Base-by-base conservation (phyloP, 1,140 invertebrate species). In the Meteorus sp. region DNA sequence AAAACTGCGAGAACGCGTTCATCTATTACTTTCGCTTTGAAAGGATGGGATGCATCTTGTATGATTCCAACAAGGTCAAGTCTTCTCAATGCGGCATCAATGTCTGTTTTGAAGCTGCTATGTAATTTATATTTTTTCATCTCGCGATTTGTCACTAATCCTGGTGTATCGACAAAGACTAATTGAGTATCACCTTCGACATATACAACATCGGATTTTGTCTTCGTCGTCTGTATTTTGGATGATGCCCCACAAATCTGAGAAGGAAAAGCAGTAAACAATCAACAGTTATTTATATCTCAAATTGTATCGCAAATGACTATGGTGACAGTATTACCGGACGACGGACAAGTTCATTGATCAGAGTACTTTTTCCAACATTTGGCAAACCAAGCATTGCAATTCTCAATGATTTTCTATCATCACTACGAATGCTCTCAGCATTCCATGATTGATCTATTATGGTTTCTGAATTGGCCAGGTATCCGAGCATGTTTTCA, bases 281-380 rank as follows among this genome's bases (percentile, higher is more conserved):
- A 29, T 29, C 4, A 45, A 20, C 50, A 51, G 31, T 44, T 22
- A 52, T 39, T 37, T 23, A 23, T 22, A 8, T 43, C 27, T 48
- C 15, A 25, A 23, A 2, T 27, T 17, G n/a, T 2, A 60, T 50
- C 55, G 44, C 39, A 44, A 29, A 57, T 15, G 19, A 48, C 43
- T 55, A 23, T 17, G 43, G 47, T 54, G 56, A 51, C 48, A 57
- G 56, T 64, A 72, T 78, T 82, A 94, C 92, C 72, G 87, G 88
- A 80, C 91, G 85, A 43, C 88, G 84, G 33, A 92, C 82, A 20
- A 98, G 82, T 69, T 86, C 82, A 83, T 98, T 98, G 27, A 95
- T 89, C 2, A 98, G 80, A 1, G 95, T 97, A 78, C 94, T 97
- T 79, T 98, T 98, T 37, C 95, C 95, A 58, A 87, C 87, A 84